Evolutionary conservation across 2,888 invertebrate species (phyloP), one percentile per base, ranked within the genome.

Genomic region (Piscicola geometra): DNA sequence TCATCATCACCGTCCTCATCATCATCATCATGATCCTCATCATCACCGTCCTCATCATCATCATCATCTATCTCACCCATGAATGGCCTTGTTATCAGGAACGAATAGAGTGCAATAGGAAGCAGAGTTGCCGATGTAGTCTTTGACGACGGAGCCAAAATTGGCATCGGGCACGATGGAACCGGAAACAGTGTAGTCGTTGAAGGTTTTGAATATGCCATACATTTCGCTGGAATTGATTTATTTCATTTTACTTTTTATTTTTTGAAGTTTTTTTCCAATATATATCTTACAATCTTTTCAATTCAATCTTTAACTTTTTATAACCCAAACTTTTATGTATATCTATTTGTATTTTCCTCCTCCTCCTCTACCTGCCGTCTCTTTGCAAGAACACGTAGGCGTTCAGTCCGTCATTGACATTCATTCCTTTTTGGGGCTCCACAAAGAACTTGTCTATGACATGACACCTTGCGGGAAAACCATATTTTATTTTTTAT

Each of bases 401-500:
- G n/a, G 50, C 71, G 47, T 71, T 71, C 9, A 3, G 12, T n/a
- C 71, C 71, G 3, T 28, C 25, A 32, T 25, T 1, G 1, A 30
- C 71, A 15, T 50, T 32, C 12, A 33, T 15, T 1, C 1, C 47
- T 25, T 5, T 25, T 12, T 32, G 25, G 5, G 18, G 30, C 1
- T 52, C 18, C n/a, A 71, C 33, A 32, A 73, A 60, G 21, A 73
- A 33, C 60, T 35, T 35, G 64, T 93, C 92, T 80, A 95, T 94
- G 79, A 96, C 89, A 86, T 96, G 95, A 21, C 2, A 95, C 90
- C 0, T 95, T 18, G 60, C 41, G n/a, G n/a, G n/a, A n/a, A n/a
- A n/a, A n/a, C n/a, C n/a, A n/a, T n/a, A n/a, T n/a, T n/a, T n/a
- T n/a, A n/a, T n/a, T n/a, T n/a, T n/a, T n/a, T n/a, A n/a, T n/a